Base-by-base conservation (phyloP, 2,888 invertebrate species). In the Lordiphosa fenestrarum region DNA sequence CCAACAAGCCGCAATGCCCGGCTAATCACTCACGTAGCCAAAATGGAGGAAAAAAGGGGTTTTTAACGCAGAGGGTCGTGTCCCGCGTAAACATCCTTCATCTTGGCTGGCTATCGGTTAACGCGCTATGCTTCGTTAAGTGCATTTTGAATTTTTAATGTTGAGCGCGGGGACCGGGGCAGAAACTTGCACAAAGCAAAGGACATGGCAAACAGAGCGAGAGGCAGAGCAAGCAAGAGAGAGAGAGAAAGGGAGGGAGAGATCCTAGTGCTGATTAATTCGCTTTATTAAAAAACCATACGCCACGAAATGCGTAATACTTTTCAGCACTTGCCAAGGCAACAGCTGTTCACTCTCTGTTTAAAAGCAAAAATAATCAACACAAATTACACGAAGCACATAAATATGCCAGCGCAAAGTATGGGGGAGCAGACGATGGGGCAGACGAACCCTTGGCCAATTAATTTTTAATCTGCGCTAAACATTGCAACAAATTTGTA, bases 81-180 rank as follows among this genome's bases (percentile, higher is more conserved):
- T 68, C 19, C 44, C 33, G 44, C 9, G 44, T 33, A 44, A 44
- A 44, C 44, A 44, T 33, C 33, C 44, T 44, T 44, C 33, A 44
- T 33, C 33, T 30, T 30, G 30, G 30, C 30, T 56, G 71, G 73
- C 83, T 83, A 82, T 78, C 76, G 76, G 82, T 80, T 83, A 71
- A 82, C 73, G 83, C 80, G 83, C 73, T 67, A 69, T 80, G 80
- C 80, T 80, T 83, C 83, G 77, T 78, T 77, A 77, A 77, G 77
- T 77, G 77, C 77, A 82, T 78, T 77, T 75, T 77, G 77, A 77
- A 77, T 77, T 65, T 77, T 77, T 77, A 77, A 77, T 82, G 77
- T 39, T 75, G 63, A 55, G 53, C 69, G 50, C 72, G 40, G 38
- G 36, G 6, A n/a, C 15, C 53, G 53, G 38, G 15, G 23, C 35